phyloP scores from a whole-genome alignment of 1,140 invertebrate genomes.

The Drosophila pseudoobscura region DNA sequence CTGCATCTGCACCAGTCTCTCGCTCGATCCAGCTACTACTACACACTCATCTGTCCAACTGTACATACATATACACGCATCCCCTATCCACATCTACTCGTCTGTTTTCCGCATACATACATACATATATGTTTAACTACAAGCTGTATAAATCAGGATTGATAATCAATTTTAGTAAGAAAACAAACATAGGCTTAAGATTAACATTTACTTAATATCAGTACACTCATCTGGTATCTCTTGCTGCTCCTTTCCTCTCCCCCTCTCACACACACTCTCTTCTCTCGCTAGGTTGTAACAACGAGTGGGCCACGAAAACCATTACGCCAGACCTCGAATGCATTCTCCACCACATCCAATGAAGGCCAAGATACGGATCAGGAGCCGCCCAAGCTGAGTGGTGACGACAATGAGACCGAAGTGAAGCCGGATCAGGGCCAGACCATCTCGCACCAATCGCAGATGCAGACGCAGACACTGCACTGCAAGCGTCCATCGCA shows the following conservation, averaged over 20 bases:
- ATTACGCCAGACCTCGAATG: constrained; percentile 85
- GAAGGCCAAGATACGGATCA: constrained; percentile 65
- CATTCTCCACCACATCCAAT: constrained; percentile 72
- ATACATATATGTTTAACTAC: constrained; percentile 24
- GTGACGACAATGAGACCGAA: constrained; percentile 5
- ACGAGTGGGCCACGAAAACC: constrained; percentile 89
- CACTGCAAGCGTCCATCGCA: constrained; percentile 50
- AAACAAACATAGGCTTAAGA: no score
- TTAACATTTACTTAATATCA: no score
- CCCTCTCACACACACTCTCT: constrained; percentile 7
- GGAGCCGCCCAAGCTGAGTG: constrained; percentile 4
- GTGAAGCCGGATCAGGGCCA: constrained; percentile 17
- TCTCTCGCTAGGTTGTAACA: constrained; percentile 88
- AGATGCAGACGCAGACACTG: not conserved
- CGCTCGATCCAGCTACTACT: constrained; percentile 13
- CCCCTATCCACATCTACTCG: constrained; percentile 36
- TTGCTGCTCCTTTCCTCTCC: not conserved
- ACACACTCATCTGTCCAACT: constrained; percentile 19
- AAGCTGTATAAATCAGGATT: constrained; percentile 38
- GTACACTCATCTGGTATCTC: no score
- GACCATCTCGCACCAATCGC: no score
- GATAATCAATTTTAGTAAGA: constrained; percentile 3
- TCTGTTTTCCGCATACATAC: constrained; percentile 33
- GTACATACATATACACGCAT: constrained; percentile 38
- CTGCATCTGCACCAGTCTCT: constrained; percentile 39